Percentiles rank a stretch among this genome's conserved stretches.
Conservation (phyloP, 2,888 invertebrate genomes). For the Brachylomia viminalis region DNA sequence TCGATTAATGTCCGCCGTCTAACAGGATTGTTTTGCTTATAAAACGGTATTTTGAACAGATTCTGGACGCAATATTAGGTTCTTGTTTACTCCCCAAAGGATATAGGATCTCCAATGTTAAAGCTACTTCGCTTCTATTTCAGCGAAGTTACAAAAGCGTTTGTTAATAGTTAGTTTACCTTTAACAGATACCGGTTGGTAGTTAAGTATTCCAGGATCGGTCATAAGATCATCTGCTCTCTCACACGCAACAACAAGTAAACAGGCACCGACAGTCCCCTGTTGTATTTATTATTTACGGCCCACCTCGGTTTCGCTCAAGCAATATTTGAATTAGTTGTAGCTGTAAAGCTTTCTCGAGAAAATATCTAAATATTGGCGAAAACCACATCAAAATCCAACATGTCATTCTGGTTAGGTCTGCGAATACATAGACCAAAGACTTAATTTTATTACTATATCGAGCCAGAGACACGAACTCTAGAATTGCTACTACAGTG, state of each 20-base stretch:
- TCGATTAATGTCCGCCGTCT: conserved; percentile 21
- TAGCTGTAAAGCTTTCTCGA: background rate
- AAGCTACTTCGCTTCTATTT: background rate
- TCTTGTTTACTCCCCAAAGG: background rate
- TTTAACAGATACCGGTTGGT: background rate
- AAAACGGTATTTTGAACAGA: background rate
- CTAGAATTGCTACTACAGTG: background rate
- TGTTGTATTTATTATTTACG: background rate
- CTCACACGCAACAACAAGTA: background rate
- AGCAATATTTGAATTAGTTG: background rate
- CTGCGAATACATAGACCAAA: background rate
- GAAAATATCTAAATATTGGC: background rate
- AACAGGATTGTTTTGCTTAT: conserved; percentile 18
- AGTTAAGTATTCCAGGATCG: background rate
- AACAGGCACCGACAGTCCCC: background rate
- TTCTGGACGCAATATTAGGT: background rate
- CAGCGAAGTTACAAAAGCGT: background rate
- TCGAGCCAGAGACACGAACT: background rate
- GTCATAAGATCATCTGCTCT: background rate
- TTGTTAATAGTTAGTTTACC: background rate
- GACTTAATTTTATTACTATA: background rate
- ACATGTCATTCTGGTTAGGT: background rate
- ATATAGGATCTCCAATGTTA: background rate
- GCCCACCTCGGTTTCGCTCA: no score
- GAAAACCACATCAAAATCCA: background rate